Conservation (phyloP, 1,140 invertebrate genomes). For the Bombus huntii region DNA sequence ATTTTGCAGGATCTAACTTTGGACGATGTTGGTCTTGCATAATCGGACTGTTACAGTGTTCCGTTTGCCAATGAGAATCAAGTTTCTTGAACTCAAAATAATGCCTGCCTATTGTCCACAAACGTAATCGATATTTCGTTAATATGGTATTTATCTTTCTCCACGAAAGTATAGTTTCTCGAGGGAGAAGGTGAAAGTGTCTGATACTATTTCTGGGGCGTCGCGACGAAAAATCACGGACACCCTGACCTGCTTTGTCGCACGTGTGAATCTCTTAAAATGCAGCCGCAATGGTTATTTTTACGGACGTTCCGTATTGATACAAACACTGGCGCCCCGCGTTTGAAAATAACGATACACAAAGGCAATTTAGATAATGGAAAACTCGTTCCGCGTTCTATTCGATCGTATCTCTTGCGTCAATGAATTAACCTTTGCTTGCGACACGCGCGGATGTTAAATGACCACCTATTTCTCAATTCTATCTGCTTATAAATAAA, state of each 20-base stretch:
- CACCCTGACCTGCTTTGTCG: conserved; percentile 20
- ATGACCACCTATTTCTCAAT: neutral
- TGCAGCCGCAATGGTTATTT: neutral
- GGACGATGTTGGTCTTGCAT: neutral
- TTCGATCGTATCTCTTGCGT: neutral
- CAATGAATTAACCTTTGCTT: conserved; percentile 28
- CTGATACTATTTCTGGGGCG: conserved; percentile 42
- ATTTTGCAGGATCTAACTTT: conserved; percentile 14
- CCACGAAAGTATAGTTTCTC: neutral
- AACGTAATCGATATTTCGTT: neutral
- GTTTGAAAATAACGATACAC: neutral
- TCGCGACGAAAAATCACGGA: conserved; percentile 34
- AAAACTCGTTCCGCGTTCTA: neutral
- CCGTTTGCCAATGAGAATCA: neutral
- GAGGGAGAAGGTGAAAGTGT: neutral
- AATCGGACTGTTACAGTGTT: neutral
- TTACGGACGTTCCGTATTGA: neutral
- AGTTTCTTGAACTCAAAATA: conserved; percentile 29
- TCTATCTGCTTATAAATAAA: neutral
- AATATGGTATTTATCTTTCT: neutral
- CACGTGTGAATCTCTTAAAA: neutral
- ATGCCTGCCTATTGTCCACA: neutral
- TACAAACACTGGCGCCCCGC: neutral
- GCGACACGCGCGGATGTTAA: neutral
- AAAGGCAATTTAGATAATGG: conserved; percentile 5